Percentiles rank a stretch among this genome's conserved stretches.
Evolutionary conservation across 2,888 invertebrate genomes (phyloP).

Genomic region (Ellobium chinense): DNA sequence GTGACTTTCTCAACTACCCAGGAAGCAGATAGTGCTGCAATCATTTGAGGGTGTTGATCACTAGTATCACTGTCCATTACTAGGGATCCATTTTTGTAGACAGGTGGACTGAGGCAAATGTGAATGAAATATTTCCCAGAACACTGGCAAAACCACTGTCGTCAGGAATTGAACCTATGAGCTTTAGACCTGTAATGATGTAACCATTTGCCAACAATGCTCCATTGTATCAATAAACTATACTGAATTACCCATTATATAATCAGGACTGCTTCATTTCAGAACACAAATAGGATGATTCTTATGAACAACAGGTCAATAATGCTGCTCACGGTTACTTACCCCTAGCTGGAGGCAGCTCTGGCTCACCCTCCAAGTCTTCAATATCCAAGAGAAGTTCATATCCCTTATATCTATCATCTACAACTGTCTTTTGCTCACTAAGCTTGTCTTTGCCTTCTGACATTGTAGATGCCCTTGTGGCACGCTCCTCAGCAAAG

Average conservation of each 20-base stretch:
- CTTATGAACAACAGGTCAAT: not conserved
- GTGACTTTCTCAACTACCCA: no score
- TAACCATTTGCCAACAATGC: not conserved
- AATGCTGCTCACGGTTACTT: not conserved
- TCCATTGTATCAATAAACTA: not conserved
- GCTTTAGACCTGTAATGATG: no score
- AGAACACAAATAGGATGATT: not conserved
- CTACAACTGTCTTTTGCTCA: not conserved
- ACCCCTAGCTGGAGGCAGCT: conserved; percentile 67
- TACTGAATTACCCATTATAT: not conserved
- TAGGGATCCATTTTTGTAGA: no score
- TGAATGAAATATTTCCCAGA: no score
- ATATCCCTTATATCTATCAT: conserved; percentile 66
- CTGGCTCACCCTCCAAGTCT: conserved; percentile 61
- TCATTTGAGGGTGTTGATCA: no score
- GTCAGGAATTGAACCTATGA: no score
- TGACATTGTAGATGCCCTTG: no score
- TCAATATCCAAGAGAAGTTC: conserved; percentile 68
- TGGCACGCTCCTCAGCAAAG: not conserved
- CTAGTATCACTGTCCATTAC: no score
- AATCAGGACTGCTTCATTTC: not conserved
- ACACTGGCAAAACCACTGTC: no score
- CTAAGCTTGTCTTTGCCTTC: not conserved
- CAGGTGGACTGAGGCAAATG: no score
- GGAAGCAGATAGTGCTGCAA: no score